Conservation (phyloP, 2,888 invertebrate species). For the Drosophila rellima region DNA sequence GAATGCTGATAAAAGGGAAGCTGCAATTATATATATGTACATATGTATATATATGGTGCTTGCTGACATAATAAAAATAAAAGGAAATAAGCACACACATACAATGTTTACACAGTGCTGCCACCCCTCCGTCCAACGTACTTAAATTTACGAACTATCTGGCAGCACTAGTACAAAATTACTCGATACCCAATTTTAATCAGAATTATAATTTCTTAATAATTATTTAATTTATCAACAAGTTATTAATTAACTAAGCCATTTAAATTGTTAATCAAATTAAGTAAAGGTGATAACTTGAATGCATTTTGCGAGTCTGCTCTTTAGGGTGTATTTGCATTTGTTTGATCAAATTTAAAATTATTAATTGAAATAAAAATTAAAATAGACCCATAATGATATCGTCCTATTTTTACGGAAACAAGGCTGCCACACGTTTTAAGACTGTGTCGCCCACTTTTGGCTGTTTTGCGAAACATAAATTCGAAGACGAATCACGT, state of each 20-base stretch:
- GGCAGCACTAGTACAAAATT: not conserved
- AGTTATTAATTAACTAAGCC: not conserved
- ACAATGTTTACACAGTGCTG: not conserved
- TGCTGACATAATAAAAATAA: conserved; percentile 3
- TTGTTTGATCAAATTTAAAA: too few species aligned
- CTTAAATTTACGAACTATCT: not conserved
- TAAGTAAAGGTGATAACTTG: too few species aligned
- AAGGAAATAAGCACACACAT: not conserved
- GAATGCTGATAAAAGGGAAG: conserved; percentile 30
- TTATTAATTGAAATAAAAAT: too few species aligned
- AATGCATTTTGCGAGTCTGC: too few species aligned
- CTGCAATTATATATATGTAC: conserved; percentile 32
- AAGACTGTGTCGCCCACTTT: not conserved
- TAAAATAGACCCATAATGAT: not conserved
- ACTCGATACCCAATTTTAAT: not conserved
- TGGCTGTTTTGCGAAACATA: too few species aligned
- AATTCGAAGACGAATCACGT: too few species aligned
- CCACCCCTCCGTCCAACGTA: not conserved
- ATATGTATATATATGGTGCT: conserved; percentile 1
- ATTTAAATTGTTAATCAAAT: too few species aligned
- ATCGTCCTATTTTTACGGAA: not conserved
- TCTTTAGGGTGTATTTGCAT: too few species aligned
- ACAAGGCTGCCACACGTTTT: not conserved
- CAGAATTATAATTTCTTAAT: not conserved
- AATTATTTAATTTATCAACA: not conserved